A percentile compares a stretch with the other conserved stretches of the same genome.
These are phyloP conservation scores for Brachionus angularis DNA, from an alignment of 1,140 invertebrate genomes.

Conservation along the genomic window DNA sequence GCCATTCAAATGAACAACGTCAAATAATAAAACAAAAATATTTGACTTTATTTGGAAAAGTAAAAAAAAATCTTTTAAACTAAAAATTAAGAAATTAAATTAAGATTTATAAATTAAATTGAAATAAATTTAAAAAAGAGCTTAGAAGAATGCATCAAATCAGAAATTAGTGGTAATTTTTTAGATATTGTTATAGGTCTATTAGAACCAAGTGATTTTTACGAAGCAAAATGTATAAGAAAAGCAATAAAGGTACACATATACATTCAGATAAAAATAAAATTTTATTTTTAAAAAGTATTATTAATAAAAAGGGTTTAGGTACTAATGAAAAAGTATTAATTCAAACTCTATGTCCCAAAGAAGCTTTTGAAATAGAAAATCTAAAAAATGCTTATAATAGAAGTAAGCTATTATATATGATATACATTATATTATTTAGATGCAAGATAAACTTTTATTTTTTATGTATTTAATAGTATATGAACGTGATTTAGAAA, in stretches of 20 bases:
- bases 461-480: slow-evolving; percentile 50
- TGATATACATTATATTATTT: background rate
- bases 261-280: too few relatives aligned
- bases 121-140: slow-evolving; percentile 1
- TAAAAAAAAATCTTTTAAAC: background rate
- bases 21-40: slow-evolving; percentile 35
- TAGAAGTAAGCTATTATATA: background rate
- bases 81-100: too few relatives aligned
- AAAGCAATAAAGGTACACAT: slow-evolving; percentile 47
- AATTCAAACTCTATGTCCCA: slow-evolving; percentile 21
- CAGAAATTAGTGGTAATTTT: slow-evolving; percentile 77
- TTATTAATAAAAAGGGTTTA: slow-evolving; percentile 46
- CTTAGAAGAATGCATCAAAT: slow-evolving; percentile 74
- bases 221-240: slow-evolving; percentile 51
- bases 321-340: slow-evolving; percentile 6
- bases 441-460: slow-evolving; percentile 45
- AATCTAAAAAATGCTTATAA: slow-evolving; percentile 26
- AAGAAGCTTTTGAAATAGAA: slow-evolving; percentile 36
- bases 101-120: background rate
- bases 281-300: too few relatives aligned
- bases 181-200: slow-evolving; percentile 77
- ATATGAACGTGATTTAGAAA: slow-evolving; percentile 53
- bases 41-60: slow-evolving; percentile 31
- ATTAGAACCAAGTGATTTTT: slow-evolving; percentile 63
- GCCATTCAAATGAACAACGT: slow-evolving; percentile 24